phyloP scores from a whole-genome alignment of 1,140 invertebrate genomes.

The Apis laboriosa region DNA sequence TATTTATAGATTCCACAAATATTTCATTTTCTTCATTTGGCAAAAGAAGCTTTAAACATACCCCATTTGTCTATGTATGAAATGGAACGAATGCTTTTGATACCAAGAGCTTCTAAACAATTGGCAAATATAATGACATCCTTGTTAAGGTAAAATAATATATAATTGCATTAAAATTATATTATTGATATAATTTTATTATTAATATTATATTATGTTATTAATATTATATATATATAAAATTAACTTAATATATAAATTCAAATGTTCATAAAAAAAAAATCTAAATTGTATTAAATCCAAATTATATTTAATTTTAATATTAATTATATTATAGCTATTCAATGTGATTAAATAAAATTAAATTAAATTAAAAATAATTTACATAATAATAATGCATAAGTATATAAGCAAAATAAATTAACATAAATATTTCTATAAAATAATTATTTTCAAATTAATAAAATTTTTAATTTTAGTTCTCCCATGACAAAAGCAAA shows the following conservation, averaged over 20 bases:
- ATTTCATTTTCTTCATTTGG: constrained; percentile 83
- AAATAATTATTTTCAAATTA: not conserved
- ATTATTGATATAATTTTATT: too few species aligned
- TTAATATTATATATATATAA: too few species aligned
- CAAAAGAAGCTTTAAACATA: constrained; percentile 78
- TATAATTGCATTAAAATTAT: too few species aligned
- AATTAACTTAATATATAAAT: too few species aligned
- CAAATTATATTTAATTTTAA: too few species aligned
- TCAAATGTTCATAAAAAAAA: too few species aligned
- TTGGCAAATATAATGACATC: constrained; percentile 83
- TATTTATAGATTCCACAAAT: constrained; percentile 80
- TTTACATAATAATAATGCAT: not conserved
- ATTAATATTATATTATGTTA: too few species aligned
- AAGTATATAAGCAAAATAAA: too few species aligned
- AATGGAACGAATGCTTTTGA: constrained; percentile 83
- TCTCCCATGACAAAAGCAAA: constrained; percentile 72
- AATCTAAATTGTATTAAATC: too few species aligned
- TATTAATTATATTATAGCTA: too few species aligned
- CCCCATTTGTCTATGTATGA: constrained; percentile 83
- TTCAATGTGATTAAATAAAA: too few species aligned
- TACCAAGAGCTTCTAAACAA: constrained; percentile 82
- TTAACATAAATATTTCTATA: not conserved
- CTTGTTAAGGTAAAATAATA: constrained; percentile 77
- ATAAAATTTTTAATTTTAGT: constrained; percentile 60
- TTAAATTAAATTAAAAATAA: not conserved